Evolutionary conservation across 2,113 vertebrate genomes (phyloP).

Genomic region (Neotoma lepida): DNA sequence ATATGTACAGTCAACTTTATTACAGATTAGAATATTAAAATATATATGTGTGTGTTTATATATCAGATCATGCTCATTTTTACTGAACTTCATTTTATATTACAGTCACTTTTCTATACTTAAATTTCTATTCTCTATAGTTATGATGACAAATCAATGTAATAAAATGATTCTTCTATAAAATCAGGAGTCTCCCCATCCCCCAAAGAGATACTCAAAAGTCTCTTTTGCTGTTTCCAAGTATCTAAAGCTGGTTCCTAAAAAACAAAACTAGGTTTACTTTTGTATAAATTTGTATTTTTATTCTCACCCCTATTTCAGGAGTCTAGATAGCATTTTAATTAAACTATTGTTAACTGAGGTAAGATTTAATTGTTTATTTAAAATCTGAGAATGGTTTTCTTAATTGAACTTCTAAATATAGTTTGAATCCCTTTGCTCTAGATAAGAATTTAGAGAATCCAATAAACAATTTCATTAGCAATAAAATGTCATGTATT

Average conservation of each 20-base stretch:
- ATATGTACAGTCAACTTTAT: not conserved
- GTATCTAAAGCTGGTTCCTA: not conserved
- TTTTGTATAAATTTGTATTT: slow-evolving; percentile 1
- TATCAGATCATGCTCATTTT: slow-evolving; percentile 3
- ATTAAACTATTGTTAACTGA: slow-evolving; percentile 23
- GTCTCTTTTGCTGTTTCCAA: not conserved
- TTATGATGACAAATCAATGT: not conserved
- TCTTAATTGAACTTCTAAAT: slow-evolving; percentile 48
- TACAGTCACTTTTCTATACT: not conserved
- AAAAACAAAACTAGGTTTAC: not conserved
- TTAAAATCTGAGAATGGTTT: slow-evolving; percentile 32
- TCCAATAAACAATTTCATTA: slow-evolving; percentile 46
- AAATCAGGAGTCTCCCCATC: not conserved
- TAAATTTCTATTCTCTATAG: not conserved
- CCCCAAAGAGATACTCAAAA: not conserved
- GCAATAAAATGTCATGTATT: slow-evolving; percentile 27
- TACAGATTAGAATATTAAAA: not conserved
- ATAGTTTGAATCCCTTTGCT: slow-evolving; percentile 3
- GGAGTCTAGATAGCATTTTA: slow-evolving; percentile 20
- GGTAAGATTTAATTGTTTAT: slow-evolving; percentile 27
- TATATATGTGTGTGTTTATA: not conserved
- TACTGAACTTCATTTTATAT: slow-evolving; percentile 18
- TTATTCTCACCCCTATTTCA: not conserved
- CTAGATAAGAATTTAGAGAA: not conserved
- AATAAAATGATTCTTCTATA: not conserved